Base-by-base conservation (phyloP, 2,797 vertebrate species). In the Syngnathus acus region DNA sequence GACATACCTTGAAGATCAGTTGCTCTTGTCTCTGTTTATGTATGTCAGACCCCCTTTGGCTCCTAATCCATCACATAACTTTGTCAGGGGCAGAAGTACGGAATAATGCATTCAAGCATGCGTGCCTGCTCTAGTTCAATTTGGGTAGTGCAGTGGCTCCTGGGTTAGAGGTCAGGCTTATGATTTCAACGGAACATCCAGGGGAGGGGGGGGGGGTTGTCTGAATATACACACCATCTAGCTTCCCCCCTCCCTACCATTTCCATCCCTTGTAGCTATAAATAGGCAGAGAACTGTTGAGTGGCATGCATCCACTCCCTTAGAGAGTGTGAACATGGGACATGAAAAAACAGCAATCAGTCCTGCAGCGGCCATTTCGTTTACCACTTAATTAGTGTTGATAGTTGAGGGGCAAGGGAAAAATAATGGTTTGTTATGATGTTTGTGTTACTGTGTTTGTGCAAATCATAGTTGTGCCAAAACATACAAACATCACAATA, bases 111-210 rank as follows among this genome's bases (percentile, higher is more conserved):
- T n/a, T 13, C 50, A 23, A 66, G 59, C 17, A 63, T 71, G 63
- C 0, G 1, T 16, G 67, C 37, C 66, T 64, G 65, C 79, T 86
- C 78, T 88, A 81, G 80, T 89, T 88, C 79, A 86, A 32, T 69
- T 9, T 71, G 68, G 67, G 69, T n/a, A 76, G 69, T 71, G 70
- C 65, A 68, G 73, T 78, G 75, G 76, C 69, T 84, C 85, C 72
- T 76, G 76, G 87, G 88, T 89, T 81, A 89, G 83, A 83, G 88
- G 87, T 89, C 82, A 75, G 60, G 47, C 66, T 83, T 66, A 78
- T 88, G 85, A 87, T 84, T 84, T 87, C 83, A 87, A 82, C 71
- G 79, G 81, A 88, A 85, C 77, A 76, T 87, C 87, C 78, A 82
- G 62, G 69, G 81, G 76, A 67, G 81, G 26, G 77, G 68, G 80